Percentiles rank a stretch among this genome's conserved stretches.
phyloP scores from a whole-genome alignment of 1,140 invertebrate genomes.

The Psilanteris sp. region DNA sequence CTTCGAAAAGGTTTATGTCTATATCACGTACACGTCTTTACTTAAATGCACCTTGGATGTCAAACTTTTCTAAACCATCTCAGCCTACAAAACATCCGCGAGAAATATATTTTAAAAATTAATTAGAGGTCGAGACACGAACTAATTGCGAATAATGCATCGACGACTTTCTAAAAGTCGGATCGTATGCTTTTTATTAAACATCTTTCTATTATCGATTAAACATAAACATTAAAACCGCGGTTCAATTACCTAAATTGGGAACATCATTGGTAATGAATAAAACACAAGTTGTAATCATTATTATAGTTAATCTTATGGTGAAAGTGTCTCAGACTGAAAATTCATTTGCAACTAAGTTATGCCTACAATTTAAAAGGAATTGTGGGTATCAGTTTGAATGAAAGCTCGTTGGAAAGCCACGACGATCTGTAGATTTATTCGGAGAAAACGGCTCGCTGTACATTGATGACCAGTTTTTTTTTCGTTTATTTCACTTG shows the following conservation, averaged over 20 bases:
- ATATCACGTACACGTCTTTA: too few species aligned
- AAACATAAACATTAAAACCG: not conserved
- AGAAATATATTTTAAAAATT: too few species aligned
- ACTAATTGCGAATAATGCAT: too few species aligned
- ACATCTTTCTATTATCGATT: not conserved
- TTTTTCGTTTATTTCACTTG: conserved; percentile 59
- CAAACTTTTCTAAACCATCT: too few species aligned
- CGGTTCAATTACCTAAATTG: conserved; percentile 40
- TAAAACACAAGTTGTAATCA: conserved; percentile 46
- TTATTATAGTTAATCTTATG: conserved; percentile 45
- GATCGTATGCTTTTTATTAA: not conserved
- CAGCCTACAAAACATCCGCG: too few species aligned
- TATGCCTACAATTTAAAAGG: conserved; percentile 58
- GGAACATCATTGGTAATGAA: conserved; percentile 44
- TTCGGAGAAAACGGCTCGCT: conserved; percentile 61
- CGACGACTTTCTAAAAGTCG: too few species aligned
- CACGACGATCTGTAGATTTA: conserved; percentile 59
- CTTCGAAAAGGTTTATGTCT: too few species aligned
- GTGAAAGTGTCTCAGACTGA: conserved; percentile 55
- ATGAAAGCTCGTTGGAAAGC: conserved; percentile 67
- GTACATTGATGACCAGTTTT: conserved; percentile 59
- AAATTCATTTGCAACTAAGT: conserved; percentile 53
- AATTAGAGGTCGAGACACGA: too few species aligned
- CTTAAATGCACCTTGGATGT: too few species aligned
- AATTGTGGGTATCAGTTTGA: conserved; percentile 58